These are phyloP conservation scores for Falco berigora DNA, from an alignment of 2,797 vertebrate species.

Conservation along the genomic window DNA sequence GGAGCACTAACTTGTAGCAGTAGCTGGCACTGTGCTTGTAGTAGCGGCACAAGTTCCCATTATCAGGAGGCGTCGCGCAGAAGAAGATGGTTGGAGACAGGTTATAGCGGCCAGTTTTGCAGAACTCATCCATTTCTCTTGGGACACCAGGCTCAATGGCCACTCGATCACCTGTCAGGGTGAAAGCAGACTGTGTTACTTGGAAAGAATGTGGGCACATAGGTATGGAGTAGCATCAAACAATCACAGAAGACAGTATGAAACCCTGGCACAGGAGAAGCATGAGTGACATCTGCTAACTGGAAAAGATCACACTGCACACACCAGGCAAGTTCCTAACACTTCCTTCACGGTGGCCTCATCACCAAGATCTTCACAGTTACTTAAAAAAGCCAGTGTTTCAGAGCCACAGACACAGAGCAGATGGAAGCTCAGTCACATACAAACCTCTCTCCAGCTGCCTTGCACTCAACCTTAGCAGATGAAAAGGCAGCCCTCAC, in stretches of 20 bases:
- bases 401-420: background rate
- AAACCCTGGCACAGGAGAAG: background rate
- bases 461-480: background rate
- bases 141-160: slow-evolving; percentile 91
- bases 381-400: background rate
- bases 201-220: background rate
- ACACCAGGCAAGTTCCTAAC: background rate
- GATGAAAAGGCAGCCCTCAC: background rate
- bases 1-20: slow-evolving; percentile 86
- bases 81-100: slow-evolving; percentile 91
- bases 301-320: background rate
- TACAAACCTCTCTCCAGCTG: background rate
- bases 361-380: background rate
- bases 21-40: slow-evolving; percentile 91
- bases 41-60: slow-evolving; percentile 89
- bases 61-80: slow-evolving; percentile 91
- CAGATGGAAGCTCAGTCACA: background rate
- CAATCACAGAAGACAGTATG: background rate
- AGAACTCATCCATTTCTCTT: slow-evolving; percentile 85
- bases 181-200: background rate
- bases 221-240: background rate
- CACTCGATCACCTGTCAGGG: slow-evolving; percentile 85
- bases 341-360: background rate
- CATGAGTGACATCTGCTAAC: background rate
- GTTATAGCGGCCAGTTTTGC: slow-evolving; percentile 90